These are phyloP conservation scores for Ceratosolen fusciceps DNA, from an alignment of 1,140 invertebrate species.

Conservation along the genomic window DNA sequence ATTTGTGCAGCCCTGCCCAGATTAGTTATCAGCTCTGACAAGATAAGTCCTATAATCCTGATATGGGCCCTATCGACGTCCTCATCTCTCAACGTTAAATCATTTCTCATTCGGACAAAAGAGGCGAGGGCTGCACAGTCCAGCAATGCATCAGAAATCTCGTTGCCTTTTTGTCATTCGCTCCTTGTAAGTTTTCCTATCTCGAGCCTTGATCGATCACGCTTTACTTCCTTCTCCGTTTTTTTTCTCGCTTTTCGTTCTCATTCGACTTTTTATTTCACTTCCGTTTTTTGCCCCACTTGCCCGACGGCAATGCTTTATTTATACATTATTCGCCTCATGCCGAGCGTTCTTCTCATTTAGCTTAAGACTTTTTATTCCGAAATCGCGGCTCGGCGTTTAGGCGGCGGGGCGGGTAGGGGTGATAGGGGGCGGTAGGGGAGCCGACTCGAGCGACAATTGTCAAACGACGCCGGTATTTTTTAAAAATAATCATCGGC, in stretches of 20 bases:
- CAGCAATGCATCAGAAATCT: not conserved
- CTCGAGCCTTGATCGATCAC: not conserved
- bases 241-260: too few relatives aligned
- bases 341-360: not conserved
- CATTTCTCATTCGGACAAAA: not conserved
- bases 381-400: not conserved
- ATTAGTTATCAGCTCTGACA: not conserved
- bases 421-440: too few relatives aligned
- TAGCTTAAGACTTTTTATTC: not conserved
- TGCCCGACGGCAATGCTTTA: too few relatives aligned
- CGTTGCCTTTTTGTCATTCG: not conserved
- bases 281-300: too few relatives aligned
- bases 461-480: not conserved
- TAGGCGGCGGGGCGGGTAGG: too few relatives aligned
- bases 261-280: too few relatives aligned
- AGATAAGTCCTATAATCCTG: slow-evolving; percentile 11
- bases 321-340: too few relatives aligned
- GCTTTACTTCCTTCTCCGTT: too few relatives aligned
- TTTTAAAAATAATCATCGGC: not conserved
- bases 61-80: not conserved
- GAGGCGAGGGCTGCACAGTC: not conserved
- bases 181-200: not conserved
- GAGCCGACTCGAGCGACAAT: too few relatives aligned
- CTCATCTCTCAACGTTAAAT: not conserved
- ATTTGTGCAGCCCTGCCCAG: not conserved